Evolutionary conservation across 2,113 vertebrate species (phyloP), one percentile per base, ranked within the genome.

Genomic region (Dicerorhinus sumatrensis): DNA sequence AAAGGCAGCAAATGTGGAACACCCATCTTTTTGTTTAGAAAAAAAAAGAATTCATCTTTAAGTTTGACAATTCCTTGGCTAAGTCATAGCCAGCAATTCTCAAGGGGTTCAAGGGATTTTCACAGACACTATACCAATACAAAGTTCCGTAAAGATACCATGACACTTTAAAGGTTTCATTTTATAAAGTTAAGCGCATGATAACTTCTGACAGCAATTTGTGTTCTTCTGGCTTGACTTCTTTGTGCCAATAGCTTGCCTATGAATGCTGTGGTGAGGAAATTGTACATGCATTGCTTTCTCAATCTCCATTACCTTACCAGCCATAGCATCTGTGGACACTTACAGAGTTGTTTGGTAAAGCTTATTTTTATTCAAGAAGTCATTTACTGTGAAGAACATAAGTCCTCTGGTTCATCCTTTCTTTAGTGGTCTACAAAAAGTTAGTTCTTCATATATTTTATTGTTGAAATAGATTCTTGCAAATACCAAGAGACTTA

Each of bases 381-480:
- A 72, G 33, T 90, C 54, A 86, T 39, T 72, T 86, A 79, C 18
- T 60, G 5, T 58, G 25, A 36, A 70, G 67, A 97, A 70, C 56
- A 31, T 39, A 27, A 31, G n/a, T 81, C 51, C 33, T 65, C 31
- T 25, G 42, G 5, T n/a, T 94, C 56, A 79, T n/a, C 6, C 63
- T 86, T 69, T 62, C 72, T 80, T 95, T 54, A 60, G 46, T 39
- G 54, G 46, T 21, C 70, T 63, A 54, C 27, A 42, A 56, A 84
- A 79, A 89, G 31, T 27, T 31, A 79, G n/a, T 48, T 93, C 46
- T 90, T 96, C 46, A n/a, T 72, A 11, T 62, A 42, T 82, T 77
- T 92, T 82, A 46, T 36, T 72, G 46, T 67, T 73, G 75, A 95
- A 93, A 77, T 62, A n/a, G 27, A 93, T 42, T 86, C 76, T 95